Percentiles rank a stretch among this genome's conserved stretches.
Conservation (phyloP, 1,140 invertebrate species). For the Carposina sasakii region DNA sequence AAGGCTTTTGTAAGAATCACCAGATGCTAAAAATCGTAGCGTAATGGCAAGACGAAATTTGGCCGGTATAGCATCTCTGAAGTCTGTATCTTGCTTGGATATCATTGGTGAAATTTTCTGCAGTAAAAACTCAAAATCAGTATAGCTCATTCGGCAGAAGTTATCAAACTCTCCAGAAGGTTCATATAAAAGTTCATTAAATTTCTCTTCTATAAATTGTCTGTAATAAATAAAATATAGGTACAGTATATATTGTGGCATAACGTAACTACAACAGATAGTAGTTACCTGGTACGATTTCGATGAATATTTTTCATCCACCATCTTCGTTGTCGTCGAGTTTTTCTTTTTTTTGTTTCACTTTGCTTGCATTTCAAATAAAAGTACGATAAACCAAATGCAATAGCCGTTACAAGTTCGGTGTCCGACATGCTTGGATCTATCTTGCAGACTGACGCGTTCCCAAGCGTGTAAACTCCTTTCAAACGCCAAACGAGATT, state of each 20-base stretch:
- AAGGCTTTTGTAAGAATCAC: slow-evolving; percentile 33
- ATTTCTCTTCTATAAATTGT: slow-evolving; percentile 7
- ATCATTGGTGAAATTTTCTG: slow-evolving; percentile 4
- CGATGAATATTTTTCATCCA: slow-evolving; percentile 21
- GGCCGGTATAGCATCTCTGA: slow-evolving; percentile 21
- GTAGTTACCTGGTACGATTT: slow-evolving; percentile 21
- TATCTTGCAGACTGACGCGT: slow-evolving; percentile 14
- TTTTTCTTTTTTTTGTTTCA: neutral
- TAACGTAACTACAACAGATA: slow-evolving; percentile 9
- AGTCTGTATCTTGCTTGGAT: slow-evolving; percentile 20
- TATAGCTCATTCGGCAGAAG: slow-evolving; percentile 19
- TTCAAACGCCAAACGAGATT: no score
- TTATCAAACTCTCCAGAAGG: slow-evolving; percentile 21
- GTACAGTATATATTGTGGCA: slow-evolving; percentile 1
- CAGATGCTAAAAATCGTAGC: slow-evolving; percentile 34
- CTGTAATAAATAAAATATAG: slow-evolving; percentile 8
- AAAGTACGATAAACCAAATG: slow-evolving; percentile 13
- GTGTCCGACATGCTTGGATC: slow-evolving; percentile 13
- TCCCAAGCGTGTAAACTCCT: slow-evolving; percentile 6
- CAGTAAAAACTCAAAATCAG: slow-evolving; percentile 23
- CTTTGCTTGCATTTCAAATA: slow-evolving; percentile 7
- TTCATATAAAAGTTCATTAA: slow-evolving; percentile 13
- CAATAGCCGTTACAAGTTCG: slow-evolving; percentile 15
- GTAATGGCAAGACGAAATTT: slow-evolving; percentile 34
- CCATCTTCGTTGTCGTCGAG: slow-evolving; percentile 10